These are phyloP conservation scores for Patella pellucida DNA, from an alignment of 2,888 invertebrate genomes.

Conservation along the genomic window DNA sequence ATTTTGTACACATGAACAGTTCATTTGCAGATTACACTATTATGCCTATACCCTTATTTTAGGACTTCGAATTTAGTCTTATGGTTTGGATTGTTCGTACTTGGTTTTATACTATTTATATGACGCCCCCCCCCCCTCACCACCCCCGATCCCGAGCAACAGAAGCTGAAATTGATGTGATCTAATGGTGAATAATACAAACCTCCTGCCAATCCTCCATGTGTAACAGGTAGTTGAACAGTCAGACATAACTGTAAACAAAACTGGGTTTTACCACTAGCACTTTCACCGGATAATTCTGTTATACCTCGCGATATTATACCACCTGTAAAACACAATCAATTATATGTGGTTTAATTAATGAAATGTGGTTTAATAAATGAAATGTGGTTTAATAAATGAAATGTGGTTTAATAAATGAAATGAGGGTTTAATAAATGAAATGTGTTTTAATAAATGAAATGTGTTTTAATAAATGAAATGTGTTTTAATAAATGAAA, in stretches of 20 bases:
- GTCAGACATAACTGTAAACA: constrained; percentile 80
- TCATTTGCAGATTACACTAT: too few species aligned
- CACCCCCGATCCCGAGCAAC: too few species aligned
- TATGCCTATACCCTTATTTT: too few species aligned
- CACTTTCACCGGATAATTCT: constrained; percentile 86
- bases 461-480: too few species aligned
- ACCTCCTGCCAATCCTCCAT: constrained; percentile 74
- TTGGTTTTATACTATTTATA: too few species aligned
- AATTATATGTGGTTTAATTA: not conserved
- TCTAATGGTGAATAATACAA: not conserved
- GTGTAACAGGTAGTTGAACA: constrained; percentile 75
- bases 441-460: too few species aligned
- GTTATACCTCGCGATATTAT: constrained; percentile 79
- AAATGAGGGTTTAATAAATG: not conserved
- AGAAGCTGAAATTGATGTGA: too few species aligned
- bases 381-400: not conserved
- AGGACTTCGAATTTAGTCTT: too few species aligned
- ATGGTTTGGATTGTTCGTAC: too few species aligned
- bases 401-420: not conserved
- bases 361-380: not conserved
- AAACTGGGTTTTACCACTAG: constrained; percentile 86
- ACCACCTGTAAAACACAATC: constrained; percentile 75
- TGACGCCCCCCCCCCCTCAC: too few species aligned
- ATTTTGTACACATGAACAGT: too few species aligned
- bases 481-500: too few species aligned